Conservation (phyloP, 2,888 invertebrate species). For the Drepana falcataria region DNA sequence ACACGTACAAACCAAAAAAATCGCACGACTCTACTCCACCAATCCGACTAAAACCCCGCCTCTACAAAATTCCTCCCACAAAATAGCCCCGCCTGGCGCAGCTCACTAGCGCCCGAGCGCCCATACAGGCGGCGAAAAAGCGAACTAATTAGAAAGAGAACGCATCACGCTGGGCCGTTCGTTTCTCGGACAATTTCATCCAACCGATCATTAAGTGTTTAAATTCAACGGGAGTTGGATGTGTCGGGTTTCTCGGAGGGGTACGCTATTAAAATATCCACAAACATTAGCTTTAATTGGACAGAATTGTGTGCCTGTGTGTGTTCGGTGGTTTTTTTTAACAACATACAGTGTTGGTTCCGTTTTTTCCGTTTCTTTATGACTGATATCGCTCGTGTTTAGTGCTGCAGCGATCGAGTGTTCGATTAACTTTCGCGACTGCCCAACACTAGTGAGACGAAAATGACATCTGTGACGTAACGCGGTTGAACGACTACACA, state of each 20-base stretch:
- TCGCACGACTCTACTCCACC: constrained; percentile 48
- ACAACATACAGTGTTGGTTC: constrained; percentile 64
- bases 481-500: constrained; percentile 8
- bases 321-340: constrained; percentile 54
- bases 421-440: constrained; percentile 30
- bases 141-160: constrained; percentile 69
- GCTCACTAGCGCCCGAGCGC: constrained; percentile 52
- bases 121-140: constrained; percentile 58
- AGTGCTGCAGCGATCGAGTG: constrained; percentile 57
- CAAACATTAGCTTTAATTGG: constrained; percentile 79
- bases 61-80: constrained; percentile 42
- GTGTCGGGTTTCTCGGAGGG: constrained; percentile 78
- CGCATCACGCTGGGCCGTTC: constrained; percentile 60
- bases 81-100: constrained; percentile 40
- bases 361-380: constrained; percentile 69
- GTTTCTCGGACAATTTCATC: constrained; percentile 78
- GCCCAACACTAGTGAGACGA: constrained; percentile 35
- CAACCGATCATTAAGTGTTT: constrained; percentile 79
- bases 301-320: constrained; percentile 75
- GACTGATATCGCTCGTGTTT: constrained; percentile 71
- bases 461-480: constrained; percentile 74
- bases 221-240: constrained; percentile 77
- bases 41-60: constrained; percentile 49
- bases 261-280: constrained; percentile 78
- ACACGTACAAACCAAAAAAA: constrained; percentile 71